Conservation (phyloP, 2,888 invertebrate species). For the Trilocha varians region DNA sequence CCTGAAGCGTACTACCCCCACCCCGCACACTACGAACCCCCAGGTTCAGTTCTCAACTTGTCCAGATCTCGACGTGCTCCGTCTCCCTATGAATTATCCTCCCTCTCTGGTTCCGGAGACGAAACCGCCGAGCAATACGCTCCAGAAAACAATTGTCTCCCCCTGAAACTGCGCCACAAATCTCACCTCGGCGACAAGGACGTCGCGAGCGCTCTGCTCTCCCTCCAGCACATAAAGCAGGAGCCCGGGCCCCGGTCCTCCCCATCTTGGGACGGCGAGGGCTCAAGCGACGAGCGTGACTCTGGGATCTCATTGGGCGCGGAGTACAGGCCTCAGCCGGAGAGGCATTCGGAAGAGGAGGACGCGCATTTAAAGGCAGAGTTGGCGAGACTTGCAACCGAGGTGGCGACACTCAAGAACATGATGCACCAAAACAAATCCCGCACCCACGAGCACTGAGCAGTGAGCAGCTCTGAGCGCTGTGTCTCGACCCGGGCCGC, state of each 20-base stretch:
- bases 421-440: slow-evolving; percentile 79
- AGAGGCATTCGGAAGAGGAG: slow-evolving; percentile 69
- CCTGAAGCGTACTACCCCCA: slow-evolving; percentile 64
- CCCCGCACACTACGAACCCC: slow-evolving; percentile 73
- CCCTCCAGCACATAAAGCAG: slow-evolving; percentile 88
- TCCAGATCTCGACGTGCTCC: slow-evolving; percentile 77
- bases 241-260: slow-evolving; percentile 86
- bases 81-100: slow-evolving; percentile 87
- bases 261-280: slow-evolving; percentile 90
- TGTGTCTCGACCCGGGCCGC: slow-evolving; percentile 39
- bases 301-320: slow-evolving; percentile 89
- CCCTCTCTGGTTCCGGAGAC: slow-evolving; percentile 77
- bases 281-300: slow-evolving; percentile 91
- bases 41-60: slow-evolving; percentile 81
- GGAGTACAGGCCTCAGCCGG: slow-evolving; percentile 72
- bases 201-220: slow-evolving; percentile 86
- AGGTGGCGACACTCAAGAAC: slow-evolving; percentile 91
- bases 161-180: slow-evolving; percentile 93
- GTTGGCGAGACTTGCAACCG: slow-evolving; percentile 89
- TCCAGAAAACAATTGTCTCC: slow-evolving; percentile 83
- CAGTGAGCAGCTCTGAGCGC: slow-evolving; percentile 23
- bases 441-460: slow-evolving; percentile 65
- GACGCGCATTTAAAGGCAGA: slow-evolving; percentile 87
- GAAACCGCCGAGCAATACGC: slow-evolving; percentile 69
- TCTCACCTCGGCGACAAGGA: slow-evolving; percentile 92